Conservation (phyloP, 2,797 vertebrate genomes). For the Microctenopoma steveboyesi region DNA sequence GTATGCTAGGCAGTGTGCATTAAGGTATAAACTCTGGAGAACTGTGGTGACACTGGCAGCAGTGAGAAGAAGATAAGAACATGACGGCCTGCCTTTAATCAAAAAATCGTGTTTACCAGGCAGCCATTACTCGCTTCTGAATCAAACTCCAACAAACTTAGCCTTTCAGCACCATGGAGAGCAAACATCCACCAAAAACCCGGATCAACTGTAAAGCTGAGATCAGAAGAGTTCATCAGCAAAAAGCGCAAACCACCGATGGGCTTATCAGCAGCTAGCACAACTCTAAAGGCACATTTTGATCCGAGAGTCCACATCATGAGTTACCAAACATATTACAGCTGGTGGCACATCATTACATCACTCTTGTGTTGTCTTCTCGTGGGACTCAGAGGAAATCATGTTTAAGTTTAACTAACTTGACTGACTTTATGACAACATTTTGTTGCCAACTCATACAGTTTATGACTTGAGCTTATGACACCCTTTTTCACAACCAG, state of each 20-base stretch:
- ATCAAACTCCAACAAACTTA: neutral
- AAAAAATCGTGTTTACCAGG: neutral
- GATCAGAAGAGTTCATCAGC: neutral
- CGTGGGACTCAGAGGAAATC: constrained; percentile 1
- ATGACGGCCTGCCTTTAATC: neutral
- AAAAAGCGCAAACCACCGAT: neutral
- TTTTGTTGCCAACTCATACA: constrained; percentile 9
- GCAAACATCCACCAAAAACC: constrained; percentile 29
- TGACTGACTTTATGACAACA: neutral
- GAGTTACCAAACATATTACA: constrained; percentile 9
- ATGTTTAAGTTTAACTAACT: neutral
- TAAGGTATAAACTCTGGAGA: no score
- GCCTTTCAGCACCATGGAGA: constrained; percentile 57
- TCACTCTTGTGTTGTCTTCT: constrained; percentile 3
- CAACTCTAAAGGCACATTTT: neutral
- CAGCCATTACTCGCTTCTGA: constrained; percentile 1
- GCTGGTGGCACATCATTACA: constrained; percentile 13
- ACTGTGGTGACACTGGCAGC: neutral
- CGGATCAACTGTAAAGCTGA: neutral
- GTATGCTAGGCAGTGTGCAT: no score
- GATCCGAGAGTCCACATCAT: neutral
- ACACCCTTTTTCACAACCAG: neutral
- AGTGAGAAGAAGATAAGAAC: neutral
- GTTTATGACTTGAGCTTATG: constrained; percentile 2
- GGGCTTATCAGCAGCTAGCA: neutral